Percentiles rank a stretch among this genome's conserved stretches.
Conservation (phyloP, 2,113 vertebrate genomes). For the Saguinus midas region DNA sequence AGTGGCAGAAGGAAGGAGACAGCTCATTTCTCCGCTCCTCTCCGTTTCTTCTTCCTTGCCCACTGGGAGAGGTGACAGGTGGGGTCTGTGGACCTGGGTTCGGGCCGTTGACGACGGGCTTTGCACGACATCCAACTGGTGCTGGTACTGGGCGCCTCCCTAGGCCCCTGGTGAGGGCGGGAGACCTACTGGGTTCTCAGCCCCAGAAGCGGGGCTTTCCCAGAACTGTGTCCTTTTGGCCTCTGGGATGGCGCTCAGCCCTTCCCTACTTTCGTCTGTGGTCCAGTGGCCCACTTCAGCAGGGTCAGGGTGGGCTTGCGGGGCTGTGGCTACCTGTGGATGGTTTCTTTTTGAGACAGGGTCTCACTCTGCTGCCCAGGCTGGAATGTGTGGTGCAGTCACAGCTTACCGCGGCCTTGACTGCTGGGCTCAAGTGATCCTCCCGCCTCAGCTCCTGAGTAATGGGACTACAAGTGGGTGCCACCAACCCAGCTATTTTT, state of each 20-base stretch:
- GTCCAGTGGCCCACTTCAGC: not conserved
- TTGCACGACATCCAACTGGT: not conserved
- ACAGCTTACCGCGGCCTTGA: too few species aligned
- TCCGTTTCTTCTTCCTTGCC: not conserved
- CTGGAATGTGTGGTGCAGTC: too few species aligned
- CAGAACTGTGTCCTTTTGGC: not conserved
- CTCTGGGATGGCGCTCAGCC: not conserved
- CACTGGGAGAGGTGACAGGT: not conserved
- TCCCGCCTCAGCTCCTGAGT: too few species aligned
- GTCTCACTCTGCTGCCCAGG: too few species aligned
- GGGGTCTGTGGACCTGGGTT: not conserved
- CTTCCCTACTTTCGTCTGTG: slow-evolving; percentile 6
- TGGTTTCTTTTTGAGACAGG: too few species aligned
- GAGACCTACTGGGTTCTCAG: not conserved
- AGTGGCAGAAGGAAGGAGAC: not conserved
- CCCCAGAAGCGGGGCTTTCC: not conserved
- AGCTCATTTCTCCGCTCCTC: not conserved
- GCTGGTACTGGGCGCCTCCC: not conserved
- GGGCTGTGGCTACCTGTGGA: not conserved
- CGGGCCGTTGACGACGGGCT: not conserved
- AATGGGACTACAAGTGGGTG: too few species aligned
- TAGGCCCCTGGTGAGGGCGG: not conserved
- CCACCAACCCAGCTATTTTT: too few species aligned
- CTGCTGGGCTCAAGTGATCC: too few species aligned
- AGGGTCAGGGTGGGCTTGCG: not conserved